Base-by-base conservation (phyloP, 2,888 invertebrate genomes). In the Platycnemis pennipes region DNA sequence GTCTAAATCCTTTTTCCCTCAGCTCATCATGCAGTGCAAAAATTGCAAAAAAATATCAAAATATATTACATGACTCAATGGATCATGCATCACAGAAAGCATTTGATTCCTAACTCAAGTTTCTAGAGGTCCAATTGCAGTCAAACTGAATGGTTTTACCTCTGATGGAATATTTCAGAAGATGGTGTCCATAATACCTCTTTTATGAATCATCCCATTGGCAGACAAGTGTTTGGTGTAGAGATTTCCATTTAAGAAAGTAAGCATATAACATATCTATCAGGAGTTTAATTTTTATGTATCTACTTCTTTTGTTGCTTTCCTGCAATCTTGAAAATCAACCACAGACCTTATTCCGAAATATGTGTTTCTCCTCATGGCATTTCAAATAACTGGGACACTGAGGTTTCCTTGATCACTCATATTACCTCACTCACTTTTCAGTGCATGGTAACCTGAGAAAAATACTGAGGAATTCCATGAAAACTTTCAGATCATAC, bases 351-450 rank as follows among this genome's bases (percentile, higher is more conserved):
- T 87, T 87, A 45, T 44, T 44, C 44, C 13, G 22, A n/a, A n/a
- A 87, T 87, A 44, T 87, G 44, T 87, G 19, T 44, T 87, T 26
- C 44, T 87, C 44, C 45, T 87, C 44, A 87, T 87, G 44, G 45
- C 87, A 44, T 87, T 44, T 44, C 22, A 4, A 87, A 45, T 1
- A 42, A 45, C 13, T 13, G 7, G 16, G 19, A 87, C 26, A 1
- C 87, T 45, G 1, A 87, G 87, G 2, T 87, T 16, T 44, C 44
- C 44, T 22, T 44, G 44, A 22, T 86, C 86, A 42, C 87, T 87
- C n/a, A n/a, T n/a, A n/a, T n/a, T n/a, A n/a, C n/a, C n/a, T n/a
- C n/a, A n/a, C n/a, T n/a, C 44, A 44, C 87, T 87, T 8, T 0
- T 16, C 2, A 44, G 1, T 26, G 87, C 26, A 13, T 87, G 87